phyloP scores from a whole-genome alignment of 2,888 invertebrate species.

The Tipula unca region DNA sequence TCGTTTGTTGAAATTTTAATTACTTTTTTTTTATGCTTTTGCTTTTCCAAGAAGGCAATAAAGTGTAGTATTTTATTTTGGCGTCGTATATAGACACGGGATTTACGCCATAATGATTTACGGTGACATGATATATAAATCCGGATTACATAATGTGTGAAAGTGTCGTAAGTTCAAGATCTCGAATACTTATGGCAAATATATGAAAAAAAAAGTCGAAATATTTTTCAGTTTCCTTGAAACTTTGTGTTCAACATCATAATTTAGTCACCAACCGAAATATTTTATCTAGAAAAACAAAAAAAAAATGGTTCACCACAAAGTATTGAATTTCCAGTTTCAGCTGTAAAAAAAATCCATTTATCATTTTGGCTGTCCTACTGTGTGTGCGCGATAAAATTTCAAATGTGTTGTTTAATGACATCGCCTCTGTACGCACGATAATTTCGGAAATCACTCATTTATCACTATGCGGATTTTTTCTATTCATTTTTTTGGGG shows the following conservation, averaged over 20 bases:
- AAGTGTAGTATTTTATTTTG: neutral
- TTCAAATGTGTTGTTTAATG: neutral
- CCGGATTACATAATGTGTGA: neutral
- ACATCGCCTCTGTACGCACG: neutral
- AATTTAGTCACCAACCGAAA: neutral
- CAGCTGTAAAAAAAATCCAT: neutral
- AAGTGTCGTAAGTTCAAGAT: neutral
- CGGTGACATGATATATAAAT: neutral
- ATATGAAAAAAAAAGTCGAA: neutral
- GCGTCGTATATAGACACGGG: neutral
- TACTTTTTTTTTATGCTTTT: neutral
- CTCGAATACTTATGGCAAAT: neutral
- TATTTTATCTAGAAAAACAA: neutral
- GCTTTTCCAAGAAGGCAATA: neutral
- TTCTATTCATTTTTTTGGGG: neutral
- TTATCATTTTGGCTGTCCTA: neutral
- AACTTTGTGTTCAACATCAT: neutral
- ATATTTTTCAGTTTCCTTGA: neutral
- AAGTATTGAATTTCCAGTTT: neutral
- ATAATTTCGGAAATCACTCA: neutral
- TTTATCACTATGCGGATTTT: neutral
- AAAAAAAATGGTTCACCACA: neutral
- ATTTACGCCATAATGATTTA: neutral
- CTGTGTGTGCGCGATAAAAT: neutral
- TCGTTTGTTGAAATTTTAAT: neutral